Evolutionary conservation across 1,140 invertebrate genomes (phyloP), one percentile per base, ranked within the genome.

Genomic region (Drosophila orosa): DNA sequence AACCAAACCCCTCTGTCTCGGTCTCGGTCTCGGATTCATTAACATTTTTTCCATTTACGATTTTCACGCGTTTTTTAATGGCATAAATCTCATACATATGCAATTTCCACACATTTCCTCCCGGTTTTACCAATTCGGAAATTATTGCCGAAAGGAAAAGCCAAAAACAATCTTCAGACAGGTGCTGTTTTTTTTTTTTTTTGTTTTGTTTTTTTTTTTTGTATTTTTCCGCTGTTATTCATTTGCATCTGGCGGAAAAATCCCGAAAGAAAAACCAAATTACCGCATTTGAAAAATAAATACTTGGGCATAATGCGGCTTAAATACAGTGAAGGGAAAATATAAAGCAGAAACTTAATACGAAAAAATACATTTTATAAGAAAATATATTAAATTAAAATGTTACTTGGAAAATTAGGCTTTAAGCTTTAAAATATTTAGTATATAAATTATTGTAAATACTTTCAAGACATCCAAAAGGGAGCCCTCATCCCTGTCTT

Each of bases 51-150:
- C 78, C 80, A 75, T 80, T 83, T 25, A 73, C 83, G 81, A 89
- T 89, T 89, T 78, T 89, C 77, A 80, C 74, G 81, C 74, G 71
- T 74, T 77, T 68, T 86, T 90, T 89, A 90, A 89, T 81, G 77
- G 72, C 77, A 86, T 86, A 90, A 90, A 83, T 86, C 86, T 90
- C 86, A 85, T 80, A 80, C 86, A 90, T 90, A 90, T 90, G 86
- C 86, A 84, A 89, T 84, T 84, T 84, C 22, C 68, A 59, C 54
- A 71, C 44, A 24, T n/a, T 15, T 45, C 44, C 27, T 27, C 37
- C 40, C 35, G 27, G 54, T 75, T 40, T 73, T 90, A 78, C 84
- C 84, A 89, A 89, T 89, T 89, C 69, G 61, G 61, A 89, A 89
- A 89, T 89, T 89, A 89, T 84, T 84, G 74, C 85, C 74, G 45